Base-by-base conservation (phyloP, 2,888 invertebrate genomes). In the Aphidius colemani region DNA sequence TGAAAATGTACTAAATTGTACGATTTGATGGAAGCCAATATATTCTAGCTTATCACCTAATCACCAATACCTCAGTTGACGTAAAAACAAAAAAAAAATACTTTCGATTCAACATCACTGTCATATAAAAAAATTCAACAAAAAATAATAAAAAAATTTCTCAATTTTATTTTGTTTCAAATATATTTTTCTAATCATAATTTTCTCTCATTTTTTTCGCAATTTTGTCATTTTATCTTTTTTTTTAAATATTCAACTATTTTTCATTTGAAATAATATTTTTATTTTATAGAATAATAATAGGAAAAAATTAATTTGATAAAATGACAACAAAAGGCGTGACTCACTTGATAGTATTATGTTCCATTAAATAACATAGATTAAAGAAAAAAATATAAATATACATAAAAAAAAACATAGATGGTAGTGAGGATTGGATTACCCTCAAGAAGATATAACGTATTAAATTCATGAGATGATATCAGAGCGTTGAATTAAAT, bases 21-120 rank as follows among this genome's bases (percentile, higher is more conserved):
- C 78, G 75, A 81, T 80, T 80, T 79, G 79, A 81, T 81, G 78
- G 78, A 74, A 78, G 72, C 77, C 81, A 81, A 81, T 81, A 80
- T 78, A 81, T 81, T 81, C 75, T 75, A 79, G 81, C 80, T 81
- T 81, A 81, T 81, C 81, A 79, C 78, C 79, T 81, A 80, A 81
- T 81, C 80, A 78, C 75, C 77, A 77, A 77, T 76, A 74, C 74
- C 66, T 43, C 71, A 64, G 65, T 68, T 64, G 69, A 70, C 64
- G 74, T 74, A 76, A 78, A 80, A 80, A 80, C 79, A 80, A 78
- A 80, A 74, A 18, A 18, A 18, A 2, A 18, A 18, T 2, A 18
- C 1, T 2, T 18, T 1, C 13, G 13, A 1, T 18, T 18, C 13
- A 18, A 18, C 13, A 18, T 18, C 13, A 18, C 13, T 18, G 13